Base-by-base conservation (phyloP, 2,113 vertebrate genomes). In the Macaca fascicularis region DNA sequence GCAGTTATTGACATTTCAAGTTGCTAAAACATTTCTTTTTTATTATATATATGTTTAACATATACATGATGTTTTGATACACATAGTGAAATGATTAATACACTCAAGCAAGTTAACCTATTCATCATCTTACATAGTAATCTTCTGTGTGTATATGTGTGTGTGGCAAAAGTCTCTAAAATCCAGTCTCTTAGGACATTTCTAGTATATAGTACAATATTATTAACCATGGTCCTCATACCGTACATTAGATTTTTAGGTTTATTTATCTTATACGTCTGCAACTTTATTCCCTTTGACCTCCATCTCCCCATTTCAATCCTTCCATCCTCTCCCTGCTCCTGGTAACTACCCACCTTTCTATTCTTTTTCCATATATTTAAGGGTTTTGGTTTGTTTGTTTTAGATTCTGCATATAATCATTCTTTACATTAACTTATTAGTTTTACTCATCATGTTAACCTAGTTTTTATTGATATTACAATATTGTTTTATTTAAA, bases 1-100 rank as follows among this genome's bases (percentile, higher is more conserved):
- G 35, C 32, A 61, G 4, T 78, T 81, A 84, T 43, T 90, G 70
- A 88, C 25, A 70, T 88, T 87, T 52, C 30, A 35, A 14, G 23
- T 52, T 88, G n/a, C 10, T 97, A 79, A 91, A 87, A 81, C 22
- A 23, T 69, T 90, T 89, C 16, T 76, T 61, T 97, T 80, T 59
- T 89, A 76, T 5, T 35, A 1, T n/a, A 25, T 35, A 25, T 76
- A 59, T 59, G 13, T 70, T 12, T 64, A 84, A 64, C 14, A 45
- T 23, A 22, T 22, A 67, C 6, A 48, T 6, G 55, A 61, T 75
- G 11, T 57, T 57, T 89, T 88, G 25, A 75, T 57, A 32, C 74
- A 22, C 22, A 17, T n/a, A 9, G 25, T 83, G 57, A 83, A 61
- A 64, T 67, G 27, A 45, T 84, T 67, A 16, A 20, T 67, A 23